Evolutionary conservation across 2,888 invertebrate genomes (phyloP).

Genomic region (Cantharis nigra): DNA sequence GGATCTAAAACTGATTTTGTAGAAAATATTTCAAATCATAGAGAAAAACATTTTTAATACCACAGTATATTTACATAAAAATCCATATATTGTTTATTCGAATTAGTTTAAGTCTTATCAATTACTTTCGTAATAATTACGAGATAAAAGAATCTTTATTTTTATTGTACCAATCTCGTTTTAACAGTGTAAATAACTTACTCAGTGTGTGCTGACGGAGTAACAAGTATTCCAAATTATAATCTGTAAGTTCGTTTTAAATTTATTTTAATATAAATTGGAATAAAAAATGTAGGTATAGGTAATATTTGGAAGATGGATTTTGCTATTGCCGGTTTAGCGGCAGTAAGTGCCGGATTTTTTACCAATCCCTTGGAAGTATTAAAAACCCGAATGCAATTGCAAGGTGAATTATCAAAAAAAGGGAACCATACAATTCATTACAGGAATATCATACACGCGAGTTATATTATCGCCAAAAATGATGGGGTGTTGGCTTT

Average conservation of each 20-base stretch:
- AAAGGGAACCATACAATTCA: constrained; percentile 65
- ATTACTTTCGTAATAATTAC: background rate
- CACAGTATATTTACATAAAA: background rate
- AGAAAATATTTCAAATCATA: no score
- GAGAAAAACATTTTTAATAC: background rate
- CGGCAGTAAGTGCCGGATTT: constrained; percentile 68
- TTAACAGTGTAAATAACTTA: background rate
- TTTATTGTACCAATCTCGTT: background rate
- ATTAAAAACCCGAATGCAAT: constrained; percentile 84
- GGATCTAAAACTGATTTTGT: no score
- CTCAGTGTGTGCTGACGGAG: background rate
- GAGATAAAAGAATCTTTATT: background rate
- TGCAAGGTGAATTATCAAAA: constrained; percentile 65
- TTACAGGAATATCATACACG: constrained; percentile 81
- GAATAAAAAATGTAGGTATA: background rate
- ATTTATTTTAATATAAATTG: background rate
- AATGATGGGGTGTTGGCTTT: constrained; percentile 76
- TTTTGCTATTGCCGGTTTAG: constrained; percentile 58
- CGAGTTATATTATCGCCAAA: constrained; percentile 55
- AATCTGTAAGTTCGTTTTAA: background rate
- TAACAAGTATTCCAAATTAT: background rate
- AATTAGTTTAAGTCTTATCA: background rate
- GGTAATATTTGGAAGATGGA: constrained; percentile 45
- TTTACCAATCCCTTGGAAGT: constrained; percentile 91
- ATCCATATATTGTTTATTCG: background rate